Conservation (phyloP, 2,888 invertebrate species). For the Lycophotia porphyrea region DNA sequence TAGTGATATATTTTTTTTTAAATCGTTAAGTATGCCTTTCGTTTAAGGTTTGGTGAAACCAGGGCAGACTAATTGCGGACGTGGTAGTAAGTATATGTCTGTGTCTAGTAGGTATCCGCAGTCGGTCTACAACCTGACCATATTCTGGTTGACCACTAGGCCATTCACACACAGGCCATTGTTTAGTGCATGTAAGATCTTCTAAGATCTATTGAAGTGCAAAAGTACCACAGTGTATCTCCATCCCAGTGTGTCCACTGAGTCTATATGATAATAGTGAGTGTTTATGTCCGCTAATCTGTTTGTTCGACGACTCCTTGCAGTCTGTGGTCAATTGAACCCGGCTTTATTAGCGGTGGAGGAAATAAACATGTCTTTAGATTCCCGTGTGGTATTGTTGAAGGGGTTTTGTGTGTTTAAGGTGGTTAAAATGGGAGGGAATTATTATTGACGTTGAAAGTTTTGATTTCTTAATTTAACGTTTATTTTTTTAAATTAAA, state of each 20-base stretch:
- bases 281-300: slow-evolving; percentile 50
- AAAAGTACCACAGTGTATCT: not conserved
- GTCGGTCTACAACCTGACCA: not conserved
- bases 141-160: not conserved
- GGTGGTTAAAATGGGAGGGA: not conserved
- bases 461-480: not conserved
- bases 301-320: slow-evolving; percentile 33
- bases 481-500: not conserved
- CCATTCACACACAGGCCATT: not conserved
- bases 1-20: too few relatives aligned
- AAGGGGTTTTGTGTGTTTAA: slow-evolving; percentile 2
- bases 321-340: slow-evolving; percentile 8
- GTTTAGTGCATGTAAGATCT: not conserved
- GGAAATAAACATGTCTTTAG: slow-evolving; percentile 17
- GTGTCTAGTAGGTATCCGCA: too few relatives aligned
- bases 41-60: not conserved
- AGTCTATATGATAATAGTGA: slow-evolving; percentile 44
- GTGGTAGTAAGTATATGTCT: not conserved
- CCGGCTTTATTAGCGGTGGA: slow-evolving; percentile 26
- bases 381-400: not conserved
- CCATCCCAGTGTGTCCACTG: slow-evolving; percentile 4
- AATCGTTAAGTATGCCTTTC: not conserved
- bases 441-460: not conserved
- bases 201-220: slow-evolving; percentile 12
- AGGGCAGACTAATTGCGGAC: not conserved